Evolutionary conservation across 2,797 vertebrate genomes (phyloP).

Genomic region (Micromesistius poutassou): DNA sequence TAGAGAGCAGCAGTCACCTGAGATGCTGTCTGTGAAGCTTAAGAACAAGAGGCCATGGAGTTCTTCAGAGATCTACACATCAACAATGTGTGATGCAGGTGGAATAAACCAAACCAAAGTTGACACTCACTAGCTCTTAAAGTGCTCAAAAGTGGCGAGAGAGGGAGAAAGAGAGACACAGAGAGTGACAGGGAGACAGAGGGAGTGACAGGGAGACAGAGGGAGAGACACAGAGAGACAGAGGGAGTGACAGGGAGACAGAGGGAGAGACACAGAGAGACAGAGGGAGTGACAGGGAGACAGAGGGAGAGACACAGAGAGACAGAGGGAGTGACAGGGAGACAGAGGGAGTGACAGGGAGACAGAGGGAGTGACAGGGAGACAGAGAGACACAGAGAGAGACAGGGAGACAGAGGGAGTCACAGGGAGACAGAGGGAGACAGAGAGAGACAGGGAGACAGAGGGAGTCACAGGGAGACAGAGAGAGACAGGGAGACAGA

Average conservation of each 20-base stretch:
- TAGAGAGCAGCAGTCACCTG: constrained; percentile 54
- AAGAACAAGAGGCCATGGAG: constrained; percentile 64
- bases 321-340: not conserved
- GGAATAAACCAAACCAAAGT: constrained; percentile 52
- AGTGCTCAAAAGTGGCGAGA: constrained; percentile 63
- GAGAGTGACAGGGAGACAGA: not conserved
- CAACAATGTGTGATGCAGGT: constrained; percentile 47
- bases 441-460: not conserved
- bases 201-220: not conserved
- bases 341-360: not conserved
- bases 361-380: not conserved
- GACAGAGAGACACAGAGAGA: not conserved
- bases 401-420: too few relatives aligned
- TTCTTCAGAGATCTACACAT: constrained; percentile 64
- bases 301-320: not conserved
- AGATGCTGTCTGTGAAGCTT: constrained; percentile 65
- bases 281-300: too few relatives aligned
- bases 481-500: too few relatives aligned
- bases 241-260: not conserved
- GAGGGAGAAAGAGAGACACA: constrained; percentile 2
- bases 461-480: not conserved
- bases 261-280: too few relatives aligned
- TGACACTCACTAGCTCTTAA: constrained; percentile 43
- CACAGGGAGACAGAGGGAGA: constrained; percentile 1
- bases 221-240: not conserved